These are phyloP conservation scores for Hydra vulgaris DNA, from an alignment of 30 jellyfish, hydroid and myxozoan species.

Conservation along the genomic window DNA sequence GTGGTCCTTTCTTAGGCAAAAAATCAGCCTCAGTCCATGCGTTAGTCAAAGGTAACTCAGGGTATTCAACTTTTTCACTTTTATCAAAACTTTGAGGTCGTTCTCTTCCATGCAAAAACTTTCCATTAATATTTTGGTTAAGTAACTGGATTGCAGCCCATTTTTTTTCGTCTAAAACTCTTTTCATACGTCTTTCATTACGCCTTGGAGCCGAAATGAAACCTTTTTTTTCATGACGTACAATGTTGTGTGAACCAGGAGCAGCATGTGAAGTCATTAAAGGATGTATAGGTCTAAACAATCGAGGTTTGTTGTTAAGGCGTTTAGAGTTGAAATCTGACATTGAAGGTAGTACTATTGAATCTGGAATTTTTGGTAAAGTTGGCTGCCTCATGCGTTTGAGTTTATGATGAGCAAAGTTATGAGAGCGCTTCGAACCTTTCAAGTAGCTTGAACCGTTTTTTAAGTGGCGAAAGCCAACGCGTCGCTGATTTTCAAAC, in stretches of 20 bases:
- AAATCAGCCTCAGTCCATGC: conserved; percentile 22
- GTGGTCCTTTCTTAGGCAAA: conserved; percentile 10
- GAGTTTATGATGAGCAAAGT: neutral
- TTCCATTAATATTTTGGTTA: neutral
- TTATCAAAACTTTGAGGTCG: neutral
- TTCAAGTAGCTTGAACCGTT: neutral
- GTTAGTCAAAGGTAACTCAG: neutral
- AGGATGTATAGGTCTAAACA: conserved; percentile 12
- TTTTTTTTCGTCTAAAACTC: neutral
- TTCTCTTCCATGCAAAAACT: conserved; percentile 6
- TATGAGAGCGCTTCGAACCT: neutral
- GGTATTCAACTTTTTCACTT: neutral
- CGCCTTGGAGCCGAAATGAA: neutral
- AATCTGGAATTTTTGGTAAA: neutral
- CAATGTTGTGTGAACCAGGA: neutral
- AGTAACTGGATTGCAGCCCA: conserved; percentile 12
- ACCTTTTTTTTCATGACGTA: neutral
- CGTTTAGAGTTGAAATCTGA: neutral
- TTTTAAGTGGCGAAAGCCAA: too few relatives aligned
- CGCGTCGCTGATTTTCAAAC: neutral
- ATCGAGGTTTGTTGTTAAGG: conserved; percentile 3
- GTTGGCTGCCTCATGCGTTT: conserved; percentile 2
- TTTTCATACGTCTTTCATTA: neutral
- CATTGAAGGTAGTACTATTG: neutral
- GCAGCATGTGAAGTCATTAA: conserved; percentile 15